Percentiles rank a stretch among this genome's conserved stretches.
These are phyloP conservation scores for Hippocampus barbouri DNA, from an alignment of 2,113 vertebrate species.

Conservation along the genomic window DNA sequence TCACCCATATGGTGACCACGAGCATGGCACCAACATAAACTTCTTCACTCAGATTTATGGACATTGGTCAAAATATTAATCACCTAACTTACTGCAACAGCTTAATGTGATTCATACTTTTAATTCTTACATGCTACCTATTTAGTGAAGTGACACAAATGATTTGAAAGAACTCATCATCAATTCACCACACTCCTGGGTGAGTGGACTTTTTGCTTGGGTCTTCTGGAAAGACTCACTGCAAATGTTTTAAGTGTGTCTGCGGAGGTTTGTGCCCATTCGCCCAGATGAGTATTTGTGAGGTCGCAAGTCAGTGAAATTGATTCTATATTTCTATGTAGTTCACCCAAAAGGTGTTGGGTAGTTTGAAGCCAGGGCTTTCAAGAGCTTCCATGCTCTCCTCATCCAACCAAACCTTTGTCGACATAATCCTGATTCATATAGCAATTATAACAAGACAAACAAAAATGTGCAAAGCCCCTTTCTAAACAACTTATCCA, in stretches of 20 bases:
- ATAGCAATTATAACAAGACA: background rate
- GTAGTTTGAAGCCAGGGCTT: background rate
- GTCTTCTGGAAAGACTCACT: no score
- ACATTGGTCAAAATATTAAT: background rate
- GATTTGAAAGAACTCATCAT: no score
- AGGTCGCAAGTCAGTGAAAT: no score
- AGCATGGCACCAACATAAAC: background rate
- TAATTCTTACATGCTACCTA: no score
- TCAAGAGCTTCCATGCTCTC: background rate
- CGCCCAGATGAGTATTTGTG: background rate
- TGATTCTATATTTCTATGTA: background rate
- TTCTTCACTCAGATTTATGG: slow-evolving; percentile 3
- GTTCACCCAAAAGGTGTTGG: background rate
- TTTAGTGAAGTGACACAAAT: no score
- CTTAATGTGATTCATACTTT: no score
- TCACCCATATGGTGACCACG: background rate
- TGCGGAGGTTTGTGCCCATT: background rate
- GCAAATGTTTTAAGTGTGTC: no score
- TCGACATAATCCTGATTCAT: slow-evolving; percentile 14
- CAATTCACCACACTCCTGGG: no score
- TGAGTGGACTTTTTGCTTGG: no score
- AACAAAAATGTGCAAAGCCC: background rate
- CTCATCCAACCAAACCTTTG: background rate
- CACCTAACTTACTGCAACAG: background rate
- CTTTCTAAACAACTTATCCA: slow-evolving; percentile 14